Conservation (phyloP, 2,113 vertebrate species). For the Recurvirostra avosetta region DNA sequence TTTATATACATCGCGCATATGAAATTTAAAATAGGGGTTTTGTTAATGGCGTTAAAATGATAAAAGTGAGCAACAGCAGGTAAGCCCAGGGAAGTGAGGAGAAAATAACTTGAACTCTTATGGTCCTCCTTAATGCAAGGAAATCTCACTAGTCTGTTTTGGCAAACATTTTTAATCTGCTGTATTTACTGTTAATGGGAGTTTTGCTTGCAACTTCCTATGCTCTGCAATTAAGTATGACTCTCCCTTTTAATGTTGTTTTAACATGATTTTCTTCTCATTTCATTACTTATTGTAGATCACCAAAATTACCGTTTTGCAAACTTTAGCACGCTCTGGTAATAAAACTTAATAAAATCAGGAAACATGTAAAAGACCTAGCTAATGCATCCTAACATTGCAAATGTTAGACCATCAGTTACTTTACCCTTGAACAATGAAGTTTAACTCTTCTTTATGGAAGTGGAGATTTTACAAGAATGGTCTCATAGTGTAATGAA, state of each 20-base stretch:
- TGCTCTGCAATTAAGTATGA: neutral
- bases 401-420: neutral
- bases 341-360: slow-evolving; percentile 21
- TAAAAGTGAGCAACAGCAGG: neutral
- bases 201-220: neutral
- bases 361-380: neutral
- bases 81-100: neutral
- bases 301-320: neutral
- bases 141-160: neutral
- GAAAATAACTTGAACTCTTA: neutral
- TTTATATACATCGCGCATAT: neutral
- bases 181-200: slow-evolving; percentile 18
- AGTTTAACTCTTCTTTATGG: neutral
- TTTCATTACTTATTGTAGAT: neutral
- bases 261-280: slow-evolving; percentile 15
- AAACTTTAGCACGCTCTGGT: neutral
- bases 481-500: neutral
- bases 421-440: neutral
- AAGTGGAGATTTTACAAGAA: neutral
- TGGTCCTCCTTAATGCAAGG: neutral
- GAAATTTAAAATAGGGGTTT: neutral
- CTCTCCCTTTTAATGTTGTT: neutral
- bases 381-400: neutral
- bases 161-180: neutral
- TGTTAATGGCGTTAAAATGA: neutral